Conservation (phyloP, 2,888 invertebrate species). For the Halocaridina rubra region DNA sequence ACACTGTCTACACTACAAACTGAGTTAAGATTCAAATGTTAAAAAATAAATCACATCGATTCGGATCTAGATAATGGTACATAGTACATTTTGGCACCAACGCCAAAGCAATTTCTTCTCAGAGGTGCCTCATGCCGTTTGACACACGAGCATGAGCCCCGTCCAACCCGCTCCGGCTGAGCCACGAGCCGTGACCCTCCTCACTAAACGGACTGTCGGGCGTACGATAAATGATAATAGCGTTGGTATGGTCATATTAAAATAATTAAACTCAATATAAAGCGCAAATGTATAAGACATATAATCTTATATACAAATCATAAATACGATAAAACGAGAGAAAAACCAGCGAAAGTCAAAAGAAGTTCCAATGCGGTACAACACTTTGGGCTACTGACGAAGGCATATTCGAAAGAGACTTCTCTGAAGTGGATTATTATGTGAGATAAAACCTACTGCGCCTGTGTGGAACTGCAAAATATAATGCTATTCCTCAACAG, state of each 20-base stretch:
- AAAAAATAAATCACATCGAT: not conserved
- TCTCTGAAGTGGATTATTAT: not conserved
- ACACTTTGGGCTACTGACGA: not conserved
- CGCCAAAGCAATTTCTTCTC: not conserved
- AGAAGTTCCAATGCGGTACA: conserved; percentile 11
- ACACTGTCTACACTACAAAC: too few relatives aligned
- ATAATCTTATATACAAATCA: not conserved
- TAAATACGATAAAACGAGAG: not conserved
- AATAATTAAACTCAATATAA: not conserved
- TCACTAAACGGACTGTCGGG: not conserved
- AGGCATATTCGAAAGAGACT: not conserved
- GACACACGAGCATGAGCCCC: conserved; percentile 43
- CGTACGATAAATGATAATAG: not conserved
- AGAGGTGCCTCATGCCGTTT: not conserved
- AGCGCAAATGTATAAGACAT: not conserved
- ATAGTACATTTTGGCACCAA: not conserved
- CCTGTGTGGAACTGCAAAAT: conserved; percentile 31
- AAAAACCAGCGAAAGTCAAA: not conserved
- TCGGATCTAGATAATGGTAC: not conserved
- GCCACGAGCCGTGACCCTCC: conserved; percentile 45
- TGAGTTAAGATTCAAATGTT: not conserved
- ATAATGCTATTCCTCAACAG: conserved; percentile 22
- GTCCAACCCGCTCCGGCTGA: conserved; percentile 51
- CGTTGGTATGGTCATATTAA: not conserved
- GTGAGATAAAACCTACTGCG: conserved; percentile 28